Base-by-base conservation (phyloP, 2,797 vertebrate species). In the Harpagifer antarcticus region DNA sequence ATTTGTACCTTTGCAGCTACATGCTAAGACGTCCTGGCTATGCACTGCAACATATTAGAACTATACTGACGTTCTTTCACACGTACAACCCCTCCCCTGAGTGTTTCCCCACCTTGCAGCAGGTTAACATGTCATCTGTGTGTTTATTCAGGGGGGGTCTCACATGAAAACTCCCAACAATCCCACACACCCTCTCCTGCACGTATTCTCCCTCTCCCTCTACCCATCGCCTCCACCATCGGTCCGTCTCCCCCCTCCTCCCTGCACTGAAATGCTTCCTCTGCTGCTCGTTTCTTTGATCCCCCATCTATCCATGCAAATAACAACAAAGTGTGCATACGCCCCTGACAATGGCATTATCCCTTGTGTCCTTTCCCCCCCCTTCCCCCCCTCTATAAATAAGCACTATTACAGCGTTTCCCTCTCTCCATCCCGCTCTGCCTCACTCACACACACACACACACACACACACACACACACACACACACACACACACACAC, bases 401-500 rank as follows among this genome's bases (percentile, higher is more conserved):
- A 93, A 88, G 85, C 90, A 82, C 78, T 74, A 88, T 82, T 82
- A 84, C 66, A 84, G 89, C 76, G 47, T 87, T 79, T 84, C 85
- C 82, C 68, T 86, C 87, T 88, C 81, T 83, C 90, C 88, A 74
- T 90, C 88, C 85, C 71, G 82, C 79, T 83, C 78, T 86, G 79
- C 89, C 89, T 91, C 85, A 88, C 88, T 88, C 91, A 90, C 89
- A 88, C 88, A 88, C 84, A 91, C 76, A 91, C 86, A 91, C 88
- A 88, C 91, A 89, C 88, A 87, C 88, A 87, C 84, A 91, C 77
- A 91, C 87, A 91, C 88, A 88, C 91, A 90, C 88, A 87, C 89
- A 88, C 84, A 91, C 77, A 91, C 87, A 90, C 3, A 27, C 85
- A 85, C 83, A 87, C 77, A 91, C 87, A 91, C 88, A 88, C 91